Conservation (phyloP, 2,888 invertebrate species). For the Alentia gelatinosa region DNA sequence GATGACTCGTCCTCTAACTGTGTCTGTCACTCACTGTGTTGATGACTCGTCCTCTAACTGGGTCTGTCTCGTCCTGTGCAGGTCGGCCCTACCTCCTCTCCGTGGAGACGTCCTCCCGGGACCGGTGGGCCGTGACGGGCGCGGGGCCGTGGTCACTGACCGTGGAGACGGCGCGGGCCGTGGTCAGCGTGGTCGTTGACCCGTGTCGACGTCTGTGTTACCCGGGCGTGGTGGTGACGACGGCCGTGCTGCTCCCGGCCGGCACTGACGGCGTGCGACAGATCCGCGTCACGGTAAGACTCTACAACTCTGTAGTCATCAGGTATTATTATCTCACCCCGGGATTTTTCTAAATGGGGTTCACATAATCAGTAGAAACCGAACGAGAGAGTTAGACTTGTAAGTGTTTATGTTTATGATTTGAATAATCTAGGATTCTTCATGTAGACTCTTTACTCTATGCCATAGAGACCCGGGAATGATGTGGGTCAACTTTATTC, state of each 20-base stretch:
- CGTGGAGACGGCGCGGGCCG: neutral
- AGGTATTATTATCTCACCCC: too few relatives aligned
- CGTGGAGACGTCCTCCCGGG: neutral
- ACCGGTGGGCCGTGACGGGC: neutral
- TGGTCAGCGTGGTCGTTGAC: slow-evolving; percentile 13
- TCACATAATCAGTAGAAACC: too few relatives aligned
- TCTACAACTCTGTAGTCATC: too few relatives aligned
- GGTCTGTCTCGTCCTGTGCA: neutral
- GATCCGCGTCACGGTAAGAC: neutral
- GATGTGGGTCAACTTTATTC: too few relatives aligned
- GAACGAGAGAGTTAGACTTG: too few relatives aligned
- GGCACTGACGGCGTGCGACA: neutral
- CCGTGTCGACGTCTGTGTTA: neutral
- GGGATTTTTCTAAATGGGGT: too few relatives aligned
- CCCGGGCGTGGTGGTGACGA: neutral
- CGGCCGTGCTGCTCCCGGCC: neutral
- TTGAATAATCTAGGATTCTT: too few relatives aligned
- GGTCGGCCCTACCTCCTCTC: neutral
- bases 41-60: neutral
- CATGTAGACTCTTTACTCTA: too few relatives aligned
- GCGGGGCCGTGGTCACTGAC: slow-evolving; percentile 34
- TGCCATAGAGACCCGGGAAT: too few relatives aligned
- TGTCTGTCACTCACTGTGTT: neutral
- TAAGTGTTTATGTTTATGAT: too few relatives aligned
- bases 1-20: neutral